Evolutionary conservation across 2,888 invertebrate species (phyloP), one percentile per base, ranked within the genome.

Genomic region (Stenoptilia bipunctidactyla): DNA sequence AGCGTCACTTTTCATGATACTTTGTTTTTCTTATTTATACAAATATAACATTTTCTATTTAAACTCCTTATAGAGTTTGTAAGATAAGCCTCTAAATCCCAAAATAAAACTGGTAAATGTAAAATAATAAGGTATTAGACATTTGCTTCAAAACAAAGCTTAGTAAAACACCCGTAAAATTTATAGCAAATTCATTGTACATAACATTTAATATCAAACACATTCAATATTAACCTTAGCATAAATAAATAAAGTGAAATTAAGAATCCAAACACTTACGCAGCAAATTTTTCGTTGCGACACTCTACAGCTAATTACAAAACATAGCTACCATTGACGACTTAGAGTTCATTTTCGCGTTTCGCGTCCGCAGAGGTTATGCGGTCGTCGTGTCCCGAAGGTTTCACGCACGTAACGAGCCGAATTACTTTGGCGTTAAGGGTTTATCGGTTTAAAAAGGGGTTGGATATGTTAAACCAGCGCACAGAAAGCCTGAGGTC

Each of bases 401-500:
- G 58, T 59, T 48, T 57, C 59, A 66, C 67, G 65, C 68, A 62
- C 66, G 63, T 64, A 63, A 61, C 58, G 58, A 61, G 55, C 55
- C 55, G 61, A 61, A 59, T 62, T 66, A 57, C 56, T 65, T 69
- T 64, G 58, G 58, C 61, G 56, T 56, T 53, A 55, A 62, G 58
- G 66, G 72, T 71, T 65, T 63, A 61, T 60, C 53, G 55, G 57
- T 55, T 62, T 58, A 49, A n/a, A 56, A 53, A 60, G 47, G 52
- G 57, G 56, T 30, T 30, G 12, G 9, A 12, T 30, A 12, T 30
- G 9, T n/a, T n/a, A 12, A 9, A 9, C n/a, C 61, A 62, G 51
- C 65, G 65, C 72, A 69, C 71, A 61, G 67, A 70, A 74, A 76
- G 80, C 80, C 69, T 75, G 80, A 68, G 79, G 82, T 83, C 80